These are phyloP conservation scores for Conus canariensis DNA, from an alignment of 2,888 invertebrate species.

Conservation along the genomic window DNA sequence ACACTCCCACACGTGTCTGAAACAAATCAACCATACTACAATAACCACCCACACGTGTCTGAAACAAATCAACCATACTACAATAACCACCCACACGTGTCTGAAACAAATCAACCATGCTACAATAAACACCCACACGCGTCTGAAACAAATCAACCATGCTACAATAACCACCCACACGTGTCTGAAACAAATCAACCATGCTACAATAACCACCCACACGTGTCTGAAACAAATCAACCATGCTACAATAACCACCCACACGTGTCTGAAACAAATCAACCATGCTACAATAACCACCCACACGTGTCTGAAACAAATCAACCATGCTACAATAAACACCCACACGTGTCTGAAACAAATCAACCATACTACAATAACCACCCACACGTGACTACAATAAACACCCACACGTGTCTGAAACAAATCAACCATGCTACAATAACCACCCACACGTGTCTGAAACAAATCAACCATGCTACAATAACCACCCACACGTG, in stretches of 20 bases:
- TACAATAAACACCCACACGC: constrained; percentile 92
- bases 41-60: constrained; percentile 89
- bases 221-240: constrained; percentile 79
- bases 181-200: constrained; percentile 72
- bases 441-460: constrained; percentile 86
- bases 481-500: constrained; percentile 92
- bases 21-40: constrained; percentile 81
- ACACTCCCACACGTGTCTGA: constrained; percentile 88
- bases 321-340: constrained; percentile 85
- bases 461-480: constrained; percentile 76
- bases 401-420: constrained; percentile 88
- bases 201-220: constrained; percentile 91
- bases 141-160: constrained; percentile 63
- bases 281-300: constrained; percentile 75
- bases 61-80: constrained; percentile 79
- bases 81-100: constrained; percentile 92
- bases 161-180: constrained; percentile 86
- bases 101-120: constrained; percentile 77
- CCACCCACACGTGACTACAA: constrained; percentile 92
- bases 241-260: constrained; percentile 90
- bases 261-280: constrained; percentile 81
- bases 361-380: constrained; percentile 84
- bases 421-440: constrained; percentile 36
- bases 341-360: constrained; percentile 86
- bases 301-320: constrained; percentile 83